These are phyloP conservation scores for Trigoniulus corallinus DNA, from an alignment of 1,140 invertebrate species.

Conservation along the genomic window DNA sequence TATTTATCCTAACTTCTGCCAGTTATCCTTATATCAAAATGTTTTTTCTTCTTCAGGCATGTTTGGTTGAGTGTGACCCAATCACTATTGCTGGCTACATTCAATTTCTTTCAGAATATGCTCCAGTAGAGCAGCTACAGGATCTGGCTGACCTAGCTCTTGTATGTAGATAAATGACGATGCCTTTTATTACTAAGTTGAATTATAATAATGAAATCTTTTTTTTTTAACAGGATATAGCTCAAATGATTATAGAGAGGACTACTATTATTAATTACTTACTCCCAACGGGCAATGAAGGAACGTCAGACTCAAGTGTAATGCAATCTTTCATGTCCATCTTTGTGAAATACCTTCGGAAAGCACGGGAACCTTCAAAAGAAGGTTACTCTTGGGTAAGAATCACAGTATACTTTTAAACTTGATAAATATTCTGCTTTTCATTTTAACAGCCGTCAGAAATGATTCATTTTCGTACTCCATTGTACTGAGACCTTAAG, in stretches of 20 bases:
- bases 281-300: conserved; percentile 38
- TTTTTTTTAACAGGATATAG: conserved; percentile 48
- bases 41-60: conserved; percentile 36
- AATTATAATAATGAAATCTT: too few relatives aligned
- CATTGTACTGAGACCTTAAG: not conserved
- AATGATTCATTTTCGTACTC: conserved; percentile 1
- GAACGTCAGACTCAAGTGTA: conserved; percentile 14
- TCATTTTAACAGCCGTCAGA: not conserved
- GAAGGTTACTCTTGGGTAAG: conserved; percentile 32
- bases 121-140: conserved; percentile 39
- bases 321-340: conserved; percentile 59
- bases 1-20: not conserved
- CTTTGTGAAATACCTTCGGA: conserved; percentile 55
- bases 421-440: not conserved
- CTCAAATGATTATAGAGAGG: conserved; percentile 82
- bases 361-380: conserved; percentile 40
- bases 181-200: too few relatives aligned
- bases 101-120: conserved; percentile 60
- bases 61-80: conserved; percentile 78
- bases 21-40: not conserved
- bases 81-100: conserved; percentile 74
- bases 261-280: conserved; percentile 70
- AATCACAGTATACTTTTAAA: not conserved
- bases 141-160: conserved; percentile 30
- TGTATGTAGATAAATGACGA: conserved; percentile 15